Evolutionary conservation across 1,140 invertebrate species (phyloP).

Genomic region (Zaprionus ghesquierei): DNA sequence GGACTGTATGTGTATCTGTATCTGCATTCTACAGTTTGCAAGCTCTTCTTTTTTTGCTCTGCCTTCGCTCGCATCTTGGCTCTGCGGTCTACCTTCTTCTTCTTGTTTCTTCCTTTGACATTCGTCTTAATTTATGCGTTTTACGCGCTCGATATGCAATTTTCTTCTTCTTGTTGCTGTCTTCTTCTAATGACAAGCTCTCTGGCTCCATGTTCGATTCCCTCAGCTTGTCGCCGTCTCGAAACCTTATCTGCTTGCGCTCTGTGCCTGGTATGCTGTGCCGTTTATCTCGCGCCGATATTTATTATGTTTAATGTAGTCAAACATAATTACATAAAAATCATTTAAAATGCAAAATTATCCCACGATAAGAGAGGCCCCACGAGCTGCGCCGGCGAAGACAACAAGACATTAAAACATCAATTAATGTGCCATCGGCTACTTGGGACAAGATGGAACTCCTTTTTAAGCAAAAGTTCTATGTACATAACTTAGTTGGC

Average conservation of each 20-base stretch:
- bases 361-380: constrained; percentile 28
- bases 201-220: constrained; percentile 20
- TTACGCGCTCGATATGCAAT: constrained; percentile 52
- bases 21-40: constrained; percentile 35
- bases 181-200: constrained; percentile 44
- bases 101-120: background rate
- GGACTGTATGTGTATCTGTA: constrained; percentile 11
- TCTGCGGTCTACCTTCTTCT: background rate
- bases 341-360: constrained; percentile 49
- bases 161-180: constrained; percentile 27
- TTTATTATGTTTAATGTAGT: constrained; percentile 40
- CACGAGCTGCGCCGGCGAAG: background rate
- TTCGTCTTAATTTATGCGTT: constrained; percentile 55
- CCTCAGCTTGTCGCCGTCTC: background rate
- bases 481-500: constrained; percentile 13
- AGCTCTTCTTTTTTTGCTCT: constrained; percentile 26
- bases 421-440: constrained; percentile 26
- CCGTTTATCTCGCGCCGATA: constrained; percentile 42
- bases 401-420: constrained; percentile 18
- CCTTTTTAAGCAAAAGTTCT: constrained; percentile 11
- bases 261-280: constrained; percentile 1
- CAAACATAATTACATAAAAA: constrained; percentile 49
- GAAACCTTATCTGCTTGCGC: constrained; percentile 20
- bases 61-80: background rate
- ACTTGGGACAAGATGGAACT: constrained; percentile 1